These are phyloP conservation scores for Nymphalis c-album DNA, from an alignment of 2,888 invertebrate species.

Conservation along the genomic window DNA sequence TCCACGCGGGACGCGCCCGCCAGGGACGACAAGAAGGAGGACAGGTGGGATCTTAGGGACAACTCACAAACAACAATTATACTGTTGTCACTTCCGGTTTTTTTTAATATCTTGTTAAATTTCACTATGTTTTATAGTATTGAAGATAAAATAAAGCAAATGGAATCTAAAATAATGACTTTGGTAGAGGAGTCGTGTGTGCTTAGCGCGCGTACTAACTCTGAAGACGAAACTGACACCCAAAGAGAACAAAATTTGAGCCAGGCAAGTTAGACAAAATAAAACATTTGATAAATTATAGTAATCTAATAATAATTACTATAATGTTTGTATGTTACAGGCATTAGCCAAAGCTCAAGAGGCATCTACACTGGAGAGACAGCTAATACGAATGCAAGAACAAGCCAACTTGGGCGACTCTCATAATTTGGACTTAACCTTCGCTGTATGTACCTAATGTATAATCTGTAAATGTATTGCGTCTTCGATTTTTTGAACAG, in stretches of 20 bases:
- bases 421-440: slow-evolving; percentile 97
- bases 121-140: slow-evolving; percentile 80
- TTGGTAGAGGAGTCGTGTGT: slow-evolving; percentile 94
- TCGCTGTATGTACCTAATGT: slow-evolving; percentile 84
- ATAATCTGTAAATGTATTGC: no score
- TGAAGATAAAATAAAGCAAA: slow-evolving; percentile 93
- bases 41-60: slow-evolving; percentile 79
- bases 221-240: slow-evolving; percentile 56
- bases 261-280: slow-evolving; percentile 48
- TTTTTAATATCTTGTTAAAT: no score
- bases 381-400: slow-evolving; percentile 94
- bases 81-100: no score
- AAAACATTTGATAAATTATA: not conserved
- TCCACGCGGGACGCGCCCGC: slow-evolving; percentile 91
- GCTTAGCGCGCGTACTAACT: slow-evolving; percentile 62
- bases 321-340: slow-evolving; percentile 46
- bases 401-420: slow-evolving; percentile 94
- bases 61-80: no score
- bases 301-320: not conserved
- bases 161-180: slow-evolving; percentile 94
- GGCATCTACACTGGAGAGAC: slow-evolving; percentile 95
- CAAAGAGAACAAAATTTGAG: slow-evolving; percentile 65
- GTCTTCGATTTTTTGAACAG: no score
- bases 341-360: slow-evolving; percentile 97
- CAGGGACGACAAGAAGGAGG: slow-evolving; percentile 87